Conservation (phyloP, 2,113 vertebrate genomes). For the Pseudorhombus dupliciocellatus region DNA sequence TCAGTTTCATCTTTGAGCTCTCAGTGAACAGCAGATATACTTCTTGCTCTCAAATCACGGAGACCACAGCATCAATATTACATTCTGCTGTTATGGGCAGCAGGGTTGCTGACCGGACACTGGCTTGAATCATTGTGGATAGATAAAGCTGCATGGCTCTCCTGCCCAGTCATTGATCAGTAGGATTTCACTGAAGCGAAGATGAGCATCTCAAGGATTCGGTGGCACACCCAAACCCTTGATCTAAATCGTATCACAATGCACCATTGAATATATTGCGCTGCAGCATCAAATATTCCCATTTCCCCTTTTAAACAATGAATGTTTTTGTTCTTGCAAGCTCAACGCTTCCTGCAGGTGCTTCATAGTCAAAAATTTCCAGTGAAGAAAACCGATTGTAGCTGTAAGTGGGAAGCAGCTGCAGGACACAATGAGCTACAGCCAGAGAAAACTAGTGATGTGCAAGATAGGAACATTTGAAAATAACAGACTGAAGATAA, state of each 20-base stretch:
- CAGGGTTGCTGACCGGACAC: slow-evolving; percentile 12
- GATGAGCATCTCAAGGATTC: neutral
- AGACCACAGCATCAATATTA: slow-evolving; percentile 49
- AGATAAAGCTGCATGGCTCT: neutral
- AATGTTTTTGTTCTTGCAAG: slow-evolving; percentile 4
- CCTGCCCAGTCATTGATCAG: neutral
- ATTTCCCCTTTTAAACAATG: neutral
- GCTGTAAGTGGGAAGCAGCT: slow-evolving; percentile 42
- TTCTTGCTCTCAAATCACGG: neutral
- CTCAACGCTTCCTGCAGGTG: slow-evolving; percentile 33
- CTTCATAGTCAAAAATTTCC: neutral
- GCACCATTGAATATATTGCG: neutral
- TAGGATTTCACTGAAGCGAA: neutral
- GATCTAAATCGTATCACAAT: neutral
- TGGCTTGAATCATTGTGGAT: neutral
- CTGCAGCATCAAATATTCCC: neutral
- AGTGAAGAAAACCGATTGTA: neutral
- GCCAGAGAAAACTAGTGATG: neutral
- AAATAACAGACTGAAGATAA: neutral
- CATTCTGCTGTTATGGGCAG: slow-evolving; percentile 31
- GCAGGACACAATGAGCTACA: slow-evolving; percentile 14
- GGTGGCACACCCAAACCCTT: neutral
- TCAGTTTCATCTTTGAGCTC: slow-evolving; percentile 8
- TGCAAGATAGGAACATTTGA: no score
- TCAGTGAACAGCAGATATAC: slow-evolving; percentile 14